A percentile compares a stretch with the other conserved stretches of the same genome.
Evolutionary conservation across 2,113 vertebrate species (phyloP).

Genomic region (Neolamprologus toae): DNA sequence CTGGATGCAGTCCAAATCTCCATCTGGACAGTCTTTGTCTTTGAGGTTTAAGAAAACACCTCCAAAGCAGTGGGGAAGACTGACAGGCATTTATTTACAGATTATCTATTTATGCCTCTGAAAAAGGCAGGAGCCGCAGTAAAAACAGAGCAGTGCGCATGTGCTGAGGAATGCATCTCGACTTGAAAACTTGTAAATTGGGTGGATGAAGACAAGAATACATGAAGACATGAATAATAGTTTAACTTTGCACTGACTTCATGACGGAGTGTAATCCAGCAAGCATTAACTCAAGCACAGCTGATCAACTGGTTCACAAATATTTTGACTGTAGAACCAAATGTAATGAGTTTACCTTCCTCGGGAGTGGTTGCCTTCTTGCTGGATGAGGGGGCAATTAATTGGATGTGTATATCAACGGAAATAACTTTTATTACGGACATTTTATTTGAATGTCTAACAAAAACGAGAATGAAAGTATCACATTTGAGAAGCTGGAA

Average conservation of each 20-base stretch:
- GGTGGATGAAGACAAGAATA: neutral
- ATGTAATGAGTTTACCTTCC: neutral
- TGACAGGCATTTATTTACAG: neutral
- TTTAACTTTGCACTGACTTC: neutral
- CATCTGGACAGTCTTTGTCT: neutral
- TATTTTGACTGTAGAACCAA: neutral
- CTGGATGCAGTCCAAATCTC: neutral
- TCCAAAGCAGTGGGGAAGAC: neutral
- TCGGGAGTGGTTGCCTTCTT: neutral
- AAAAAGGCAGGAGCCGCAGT: neutral
- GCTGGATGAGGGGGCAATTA: neutral
- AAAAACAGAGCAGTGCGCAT: neutral
- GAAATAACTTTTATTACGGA: neutral
- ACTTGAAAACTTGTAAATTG: neutral
- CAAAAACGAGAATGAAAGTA: neutral
- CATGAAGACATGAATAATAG: neutral
- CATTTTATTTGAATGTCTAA: neutral
- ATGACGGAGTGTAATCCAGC: neutral
- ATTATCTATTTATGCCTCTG: neutral
- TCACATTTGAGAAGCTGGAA: neutral
- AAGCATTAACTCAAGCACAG: neutral
- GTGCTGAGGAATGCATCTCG: neutral
- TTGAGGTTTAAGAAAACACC: neutral
- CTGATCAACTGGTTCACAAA: neutral
- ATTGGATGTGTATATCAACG: neutral